These are phyloP conservation scores for Rhagologus leucostigma DNA, from an alignment of 2,113 vertebrate genomes.

Conservation along the genomic window DNA sequence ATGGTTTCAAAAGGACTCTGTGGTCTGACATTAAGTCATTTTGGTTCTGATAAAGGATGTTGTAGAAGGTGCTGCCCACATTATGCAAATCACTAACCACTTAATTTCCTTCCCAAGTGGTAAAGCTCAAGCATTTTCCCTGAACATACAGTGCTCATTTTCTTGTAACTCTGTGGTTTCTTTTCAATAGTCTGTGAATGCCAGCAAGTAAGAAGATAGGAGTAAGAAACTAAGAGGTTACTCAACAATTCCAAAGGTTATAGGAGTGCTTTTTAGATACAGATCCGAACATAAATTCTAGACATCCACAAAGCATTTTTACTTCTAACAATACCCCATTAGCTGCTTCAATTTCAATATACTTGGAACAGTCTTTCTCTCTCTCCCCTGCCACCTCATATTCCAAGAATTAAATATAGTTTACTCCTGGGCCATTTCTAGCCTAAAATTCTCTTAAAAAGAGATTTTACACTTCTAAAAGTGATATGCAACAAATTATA, in stretches of 20 bases:
- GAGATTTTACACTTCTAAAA: neutral
- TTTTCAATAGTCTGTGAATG: neutral
- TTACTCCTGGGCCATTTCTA: neutral
- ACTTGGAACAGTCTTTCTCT: neutral
- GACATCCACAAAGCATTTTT: constrained; percentile 43
- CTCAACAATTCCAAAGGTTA: constrained; percentile 54
- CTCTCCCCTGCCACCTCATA: neutral
- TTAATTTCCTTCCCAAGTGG: constrained; percentile 45
- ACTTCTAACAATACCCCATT: constrained; percentile 35
- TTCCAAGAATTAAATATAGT: constrained; percentile 4
- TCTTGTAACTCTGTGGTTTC: constrained; percentile 51
- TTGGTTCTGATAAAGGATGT: constrained; percentile 38
- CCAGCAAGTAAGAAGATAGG: constrained; percentile 20
- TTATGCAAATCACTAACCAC: constrained; percentile 51
- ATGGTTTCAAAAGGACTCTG: neutral
- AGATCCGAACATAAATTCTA: constrained; percentile 47
- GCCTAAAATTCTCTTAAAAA: neutral
- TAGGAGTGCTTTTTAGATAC: constrained; percentile 6
- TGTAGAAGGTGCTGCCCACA: constrained; percentile 30
- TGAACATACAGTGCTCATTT: constrained; percentile 53
- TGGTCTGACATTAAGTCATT: constrained; percentile 67
- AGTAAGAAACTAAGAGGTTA: constrained; percentile 25
- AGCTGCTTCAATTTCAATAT: constrained; percentile 40
- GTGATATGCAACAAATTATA: neutral
- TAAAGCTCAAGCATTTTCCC: constrained; percentile 3